Base-by-base conservation (phyloP, 1,140 invertebrate genomes). In the Trachymyrmex cornetzi region DNA sequence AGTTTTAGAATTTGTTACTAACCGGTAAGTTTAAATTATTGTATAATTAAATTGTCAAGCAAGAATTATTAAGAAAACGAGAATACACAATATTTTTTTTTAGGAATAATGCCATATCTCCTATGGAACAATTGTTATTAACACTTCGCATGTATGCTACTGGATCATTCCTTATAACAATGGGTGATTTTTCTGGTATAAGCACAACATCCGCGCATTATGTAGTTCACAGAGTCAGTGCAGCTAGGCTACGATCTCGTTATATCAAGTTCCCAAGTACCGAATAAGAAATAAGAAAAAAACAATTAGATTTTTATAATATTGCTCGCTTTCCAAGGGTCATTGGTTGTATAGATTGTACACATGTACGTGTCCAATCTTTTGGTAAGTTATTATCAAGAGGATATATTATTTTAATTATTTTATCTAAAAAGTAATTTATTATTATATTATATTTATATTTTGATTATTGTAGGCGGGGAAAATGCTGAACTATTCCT, bases 231-330 rank as follows among this genome's bases (percentile, higher is more conserved):
- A 69, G 38, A 1, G 34, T 69, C 4, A 69, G 66, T 69, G 4
- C 2, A 67, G 34, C 66, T 4, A 44, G 66, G 22, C 2, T 69
- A 38, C 34, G 34, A n/a, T 5, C 66, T 3, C 66, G 9, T 44
- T 69, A 69, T 69, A 69, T 69, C n/a, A 3, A n/a, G 6, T 69
- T 69, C 12, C n/a, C 34, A 69, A 69, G 0, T 7, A 69, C 34
- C 6, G 34, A 69, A 16, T 1, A 69, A 9, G 34, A 69, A n/a
- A 69, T 69, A 69, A 69, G 34, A 22, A 24, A 69, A 0, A 34
- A 34, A 38, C 66, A 67, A 67, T 12, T 22, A 67, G 34, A 38
- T 14, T 67, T 67, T 22, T 67, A 67, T 22, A 67, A 67, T 44
- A 67, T 22, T 22, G 34, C 66, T 14, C 34, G 34, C 24, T 69